phyloP scores from a whole-genome alignment of 2,888 invertebrate species.

The Melipona bicolor region DNA sequence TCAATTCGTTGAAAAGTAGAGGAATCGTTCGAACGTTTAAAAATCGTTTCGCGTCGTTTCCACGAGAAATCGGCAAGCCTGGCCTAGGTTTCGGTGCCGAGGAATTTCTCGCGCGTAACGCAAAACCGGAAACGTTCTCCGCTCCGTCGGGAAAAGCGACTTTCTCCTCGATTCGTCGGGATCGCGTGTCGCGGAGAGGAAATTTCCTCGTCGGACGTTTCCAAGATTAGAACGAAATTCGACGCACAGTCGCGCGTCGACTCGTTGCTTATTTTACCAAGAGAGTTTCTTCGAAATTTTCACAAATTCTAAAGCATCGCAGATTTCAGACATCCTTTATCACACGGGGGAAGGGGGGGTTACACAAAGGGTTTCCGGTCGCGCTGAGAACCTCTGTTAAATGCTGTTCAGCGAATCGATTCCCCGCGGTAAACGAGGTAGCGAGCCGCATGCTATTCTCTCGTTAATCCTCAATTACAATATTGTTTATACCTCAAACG shows the following conservation, averaged over 20 bases:
- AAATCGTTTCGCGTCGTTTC: too few species aligned
- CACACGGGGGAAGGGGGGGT: too few species aligned
- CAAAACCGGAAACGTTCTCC: slow-evolving; percentile 39
- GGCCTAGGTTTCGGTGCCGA: background rate
- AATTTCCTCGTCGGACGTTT: background rate
- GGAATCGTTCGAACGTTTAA: too few species aligned
- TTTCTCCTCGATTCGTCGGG: slow-evolving; percentile 47
- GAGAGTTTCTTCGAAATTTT: background rate
- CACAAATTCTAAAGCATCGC: background rate
- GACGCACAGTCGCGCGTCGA: too few species aligned
- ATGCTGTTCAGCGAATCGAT: slow-evolving; percentile 54
- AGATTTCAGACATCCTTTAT: background rate
- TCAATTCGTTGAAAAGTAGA: too few species aligned
- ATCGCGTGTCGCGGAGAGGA: background rate
- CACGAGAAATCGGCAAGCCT: too few species aligned
- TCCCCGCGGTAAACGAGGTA: slow-evolving; percentile 61
- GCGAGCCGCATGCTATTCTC: slow-evolving; percentile 74
- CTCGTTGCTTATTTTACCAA: background rate
- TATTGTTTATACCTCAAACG: slow-evolving; percentile 76
- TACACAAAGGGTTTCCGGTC: background rate
- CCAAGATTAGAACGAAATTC: too few species aligned
- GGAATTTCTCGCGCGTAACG: slow-evolving; percentile 20
- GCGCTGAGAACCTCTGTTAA: slow-evolving; percentile 49
- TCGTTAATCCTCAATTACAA: slow-evolving; percentile 79
- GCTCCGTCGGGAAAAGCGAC: slow-evolving; percentile 28